These are phyloP conservation scores for Nomada ruficornis DNA, from an alignment of 2,888 invertebrate species.

Conservation along the genomic window DNA sequence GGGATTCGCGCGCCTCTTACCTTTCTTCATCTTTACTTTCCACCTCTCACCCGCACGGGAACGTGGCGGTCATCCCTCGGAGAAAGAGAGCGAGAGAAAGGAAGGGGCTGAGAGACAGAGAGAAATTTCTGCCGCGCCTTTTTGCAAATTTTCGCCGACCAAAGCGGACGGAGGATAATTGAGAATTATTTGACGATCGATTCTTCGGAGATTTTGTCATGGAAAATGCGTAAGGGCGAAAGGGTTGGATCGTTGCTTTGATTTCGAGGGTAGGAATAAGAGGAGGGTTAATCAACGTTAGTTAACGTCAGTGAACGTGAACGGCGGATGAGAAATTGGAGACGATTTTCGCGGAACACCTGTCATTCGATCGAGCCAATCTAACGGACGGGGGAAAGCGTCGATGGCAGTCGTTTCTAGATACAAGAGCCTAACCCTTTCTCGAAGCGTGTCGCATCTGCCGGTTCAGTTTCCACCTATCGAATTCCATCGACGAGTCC, in stretches of 20 bases:
- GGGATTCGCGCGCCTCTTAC: constrained; percentile 72
- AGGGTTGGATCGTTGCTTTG: no score
- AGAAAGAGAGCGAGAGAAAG: no score
- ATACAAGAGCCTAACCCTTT: not conserved
- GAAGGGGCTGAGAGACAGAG: not conserved
- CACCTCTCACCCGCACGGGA: constrained; percentile 69
- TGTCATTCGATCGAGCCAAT: no score
- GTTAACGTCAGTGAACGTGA: no score
- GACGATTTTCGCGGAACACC: no score
- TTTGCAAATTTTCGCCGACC: constrained; percentile 2
- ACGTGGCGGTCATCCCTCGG: constrained; percentile 59
- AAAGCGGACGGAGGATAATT: not conserved
- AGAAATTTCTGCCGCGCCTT: constrained; percentile 60
- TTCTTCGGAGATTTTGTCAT: no score
- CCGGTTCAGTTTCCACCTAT: not conserved
- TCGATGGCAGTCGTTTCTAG: not conserved
- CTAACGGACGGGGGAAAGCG: not conserved
- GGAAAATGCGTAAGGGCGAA: no score
- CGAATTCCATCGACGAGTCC: constrained; percentile 29
- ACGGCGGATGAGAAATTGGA: no score
- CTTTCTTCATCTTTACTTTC: constrained; percentile 75
- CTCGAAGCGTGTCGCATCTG: constrained; percentile 14
- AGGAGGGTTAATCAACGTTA: no score
- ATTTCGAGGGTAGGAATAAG: no score
- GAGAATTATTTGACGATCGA: no score